Evolutionary conservation across 1,140 invertebrate genomes (phyloP).

Genomic region (Neelides sp.): DNA sequence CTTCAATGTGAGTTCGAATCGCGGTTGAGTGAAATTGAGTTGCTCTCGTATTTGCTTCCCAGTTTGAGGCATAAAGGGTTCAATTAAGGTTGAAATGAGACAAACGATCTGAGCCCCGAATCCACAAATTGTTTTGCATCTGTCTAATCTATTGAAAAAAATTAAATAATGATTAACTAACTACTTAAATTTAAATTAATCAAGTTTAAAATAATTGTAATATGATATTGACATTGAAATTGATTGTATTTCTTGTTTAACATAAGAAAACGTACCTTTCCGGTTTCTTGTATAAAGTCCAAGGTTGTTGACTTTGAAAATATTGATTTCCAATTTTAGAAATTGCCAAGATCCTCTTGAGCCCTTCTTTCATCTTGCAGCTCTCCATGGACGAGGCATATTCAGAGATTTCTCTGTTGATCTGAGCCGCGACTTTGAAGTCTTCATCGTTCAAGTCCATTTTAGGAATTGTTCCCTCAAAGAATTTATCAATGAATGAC

Average conservation of each 20-base stretch:
- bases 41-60: conserved; percentile 55
- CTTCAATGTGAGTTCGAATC: conserved; percentile 47
- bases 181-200: conserved; percentile 18
- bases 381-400: conserved; percentile 73
- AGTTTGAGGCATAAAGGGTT: conserved; percentile 84
- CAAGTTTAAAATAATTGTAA: too few species aligned
- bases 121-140: conserved; percentile 72
- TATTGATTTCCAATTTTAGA: conserved; percentile 91
- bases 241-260: too few species aligned
- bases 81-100: conserved; percentile 65
- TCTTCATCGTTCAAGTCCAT: conserved; percentile 58
- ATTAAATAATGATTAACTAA: conserved; percentile 26
- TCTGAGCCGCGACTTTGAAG: conserved; percentile 57
- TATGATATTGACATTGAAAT: background rate
- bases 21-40: conserved; percentile 48
- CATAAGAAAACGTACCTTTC: conserved; percentile 38
- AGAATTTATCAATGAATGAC: conserved; percentile 78
- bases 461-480: conserved; percentile 59
- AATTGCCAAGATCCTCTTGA: conserved; percentile 71
- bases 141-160: conserved; percentile 45
- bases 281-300: conserved; percentile 78
- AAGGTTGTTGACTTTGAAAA: conserved; percentile 88
- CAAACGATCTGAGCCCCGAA: conserved; percentile 73
- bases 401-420: conserved; percentile 65
- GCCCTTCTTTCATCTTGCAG: conserved; percentile 69